Base-by-base conservation (phyloP, 1,140 invertebrate species). In the Drosophila erecta region DNA sequence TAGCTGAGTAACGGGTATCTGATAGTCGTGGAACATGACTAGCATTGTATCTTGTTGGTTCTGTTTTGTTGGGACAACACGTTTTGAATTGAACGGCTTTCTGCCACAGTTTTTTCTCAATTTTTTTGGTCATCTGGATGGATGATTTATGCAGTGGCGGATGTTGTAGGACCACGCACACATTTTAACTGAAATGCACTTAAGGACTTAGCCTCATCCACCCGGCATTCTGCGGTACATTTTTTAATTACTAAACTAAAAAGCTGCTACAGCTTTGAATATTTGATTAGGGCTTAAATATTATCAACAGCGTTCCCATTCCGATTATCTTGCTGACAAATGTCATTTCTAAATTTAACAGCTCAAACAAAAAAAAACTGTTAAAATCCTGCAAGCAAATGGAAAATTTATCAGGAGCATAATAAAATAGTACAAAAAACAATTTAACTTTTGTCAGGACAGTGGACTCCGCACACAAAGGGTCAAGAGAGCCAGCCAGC, bases 161-260 rank as follows among this genome's bases (percentile, higher is more conserved):
- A 70, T 66, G 47, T 40, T 51, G 12, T 30, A 12, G 24, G 8
- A 10, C 30, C 24, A 33, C 24, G 27, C 40, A 35, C 53, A 73
- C 56, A 61, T 79, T 86, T 77, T 87, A 86, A 87, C 83, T 83
- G 79, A 87, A 86, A 79, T 87, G 79, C 83, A 86, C 79, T 87
- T 86, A 79, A 72, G 75, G 85, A 64, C 79, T 87, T 75, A 86
- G 57, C 53, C 7, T 15, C 30, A 40, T 50, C 24, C 20, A 12
- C 11, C 6, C 17, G 10, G 24, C 17, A 17, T 37, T 10, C 15
- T n/a, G 33, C 30, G 37, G 41, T 44, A 50, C 55, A 33, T 61
- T 54, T 64, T 59, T 59, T 64, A 77, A 78, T 78, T 72, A 71
- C 59, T 20, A 76, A 49, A 22, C 14, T 14, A 44, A 47, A 22